phyloP scores from a whole-genome alignment of 92 coral and sea anemone genomes.

The Heliopora coerulea region DNA sequence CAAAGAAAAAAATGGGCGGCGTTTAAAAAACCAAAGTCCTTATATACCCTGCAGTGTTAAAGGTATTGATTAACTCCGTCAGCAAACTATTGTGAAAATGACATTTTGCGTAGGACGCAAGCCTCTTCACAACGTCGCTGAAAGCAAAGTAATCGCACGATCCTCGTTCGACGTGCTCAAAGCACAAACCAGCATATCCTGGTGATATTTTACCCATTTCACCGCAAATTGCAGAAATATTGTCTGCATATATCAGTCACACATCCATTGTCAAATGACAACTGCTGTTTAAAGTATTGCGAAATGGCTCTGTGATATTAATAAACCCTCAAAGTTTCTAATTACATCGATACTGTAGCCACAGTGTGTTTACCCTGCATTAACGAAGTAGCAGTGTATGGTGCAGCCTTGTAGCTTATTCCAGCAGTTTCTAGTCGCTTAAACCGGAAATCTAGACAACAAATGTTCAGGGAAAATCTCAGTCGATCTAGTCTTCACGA shows the following conservation, averaged over 20 bases:
- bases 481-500: neutral
- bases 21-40: neutral
- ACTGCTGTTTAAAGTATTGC: neutral
- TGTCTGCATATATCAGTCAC: neutral
- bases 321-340: neutral
- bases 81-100: no score
- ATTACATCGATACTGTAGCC: slow-evolving; percentile 2
- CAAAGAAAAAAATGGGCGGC: slow-evolving; percentile 3
- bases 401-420: no score
- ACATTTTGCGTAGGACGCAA: neutral
- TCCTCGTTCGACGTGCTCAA: neutral
- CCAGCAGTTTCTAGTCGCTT: no score
- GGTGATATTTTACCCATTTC: neutral
- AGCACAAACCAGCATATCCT: neutral
- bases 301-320: neutral
- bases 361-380: neutral
- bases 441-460: no score
- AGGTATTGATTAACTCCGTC: no score
- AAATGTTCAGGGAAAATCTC: no score
- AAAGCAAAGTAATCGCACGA: neutral
- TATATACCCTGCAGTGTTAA: neutral
- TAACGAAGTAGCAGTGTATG: no score
- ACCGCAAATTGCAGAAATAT: neutral
- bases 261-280: neutral
- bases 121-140: neutral